Evolutionary conservation across 2,113 vertebrate species (phyloP), one percentile per base, ranked within the genome.

Genomic region (Antidorcas marsupialis): DNA sequence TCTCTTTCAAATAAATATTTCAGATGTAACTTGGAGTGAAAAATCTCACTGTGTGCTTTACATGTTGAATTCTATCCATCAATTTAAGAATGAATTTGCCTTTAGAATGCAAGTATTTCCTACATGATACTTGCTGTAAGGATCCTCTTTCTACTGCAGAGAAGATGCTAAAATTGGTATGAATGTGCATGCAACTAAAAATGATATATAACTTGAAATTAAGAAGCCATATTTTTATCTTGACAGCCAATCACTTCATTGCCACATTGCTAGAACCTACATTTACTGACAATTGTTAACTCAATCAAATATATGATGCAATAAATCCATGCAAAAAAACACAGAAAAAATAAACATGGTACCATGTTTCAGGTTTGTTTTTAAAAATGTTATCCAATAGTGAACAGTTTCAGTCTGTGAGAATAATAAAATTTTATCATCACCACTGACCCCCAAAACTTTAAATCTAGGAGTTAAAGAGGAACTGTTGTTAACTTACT

Each of bases 81-180:
- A 95, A 12, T 57, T 92, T 43, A 88, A 71, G 64, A 6, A 33
- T 59, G 16, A 90, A 64, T 64, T 30, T 47, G 45, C 60, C 33
- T 81, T 93, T 45, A 95, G 43, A 97, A 53, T 84, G 15, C 15
- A 96, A 96, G 27, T 10, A 88, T 39, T 89, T 92, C 43, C 89
- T 71, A 92, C 16, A 15, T 78, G 57, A 81, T 50, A 89, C 27
- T 59, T 81, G 67, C 43, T 33, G 1, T 52, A 39, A 43, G 74
- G n/a, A 64, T 28, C 64, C 36, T 52, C 71, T 76, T 67, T 84
- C 27, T 79, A n/a, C 52, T 89, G 28, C 47, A 86, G 17, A n/a
- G 4, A 91, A 91, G 57, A 87, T 62, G 53, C 60, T 43, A 55
- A 95, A 81, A 85, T 27, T 33, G 3, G 23, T 19, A 30, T 88